These are phyloP conservation scores for Argyrosomus regius DNA, from an alignment of 2,797 vertebrate genomes.

Conservation along the genomic window DNA sequence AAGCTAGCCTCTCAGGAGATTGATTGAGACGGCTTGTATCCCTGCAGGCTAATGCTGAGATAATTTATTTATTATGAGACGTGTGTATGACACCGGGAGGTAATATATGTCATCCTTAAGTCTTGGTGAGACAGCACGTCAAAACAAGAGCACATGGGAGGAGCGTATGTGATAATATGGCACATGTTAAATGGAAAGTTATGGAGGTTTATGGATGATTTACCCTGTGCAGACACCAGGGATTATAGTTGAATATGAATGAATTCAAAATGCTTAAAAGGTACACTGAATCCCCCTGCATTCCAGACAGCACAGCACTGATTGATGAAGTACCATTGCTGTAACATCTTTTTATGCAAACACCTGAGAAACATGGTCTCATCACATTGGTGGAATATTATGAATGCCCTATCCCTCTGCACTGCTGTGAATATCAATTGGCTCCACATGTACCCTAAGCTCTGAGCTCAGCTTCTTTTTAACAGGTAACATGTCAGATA, in stretches of 20 bases:
- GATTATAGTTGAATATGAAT: slow-evolving; percentile 42
- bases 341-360: slow-evolving; percentile 68
- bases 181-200: slow-evolving; percentile 53
- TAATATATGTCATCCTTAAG: slow-evolving; percentile 57
- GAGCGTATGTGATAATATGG: slow-evolving; percentile 51
- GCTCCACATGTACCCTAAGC: neutral
- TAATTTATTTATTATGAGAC: slow-evolving; percentile 77
- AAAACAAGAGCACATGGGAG: slow-evolving; percentile 55
- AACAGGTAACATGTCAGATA: neutral
- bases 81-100: slow-evolving; percentile 38
- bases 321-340: slow-evolving; percentile 63
- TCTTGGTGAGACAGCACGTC: slow-evolving; percentile 45
- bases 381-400: slow-evolving; percentile 37
- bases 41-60: slow-evolving; percentile 72
- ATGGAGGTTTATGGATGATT: slow-evolving; percentile 35
- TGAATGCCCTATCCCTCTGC: slow-evolving; percentile 40
- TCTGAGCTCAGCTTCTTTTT: neutral
- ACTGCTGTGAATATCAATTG: slow-evolving; percentile 45
- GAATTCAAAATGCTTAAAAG: slow-evolving; percentile 61
- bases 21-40: slow-evolving; percentile 71
- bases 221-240: slow-evolving; percentile 18
- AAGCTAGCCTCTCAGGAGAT: slow-evolving; percentile 64
- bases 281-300: slow-evolving; percentile 23
- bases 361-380: slow-evolving; percentile 39
- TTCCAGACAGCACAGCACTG: slow-evolving; percentile 32